Evolutionary conservation across 1,140 invertebrate species (phyloP).

Genomic region (Adelges cooleyi): DNA sequence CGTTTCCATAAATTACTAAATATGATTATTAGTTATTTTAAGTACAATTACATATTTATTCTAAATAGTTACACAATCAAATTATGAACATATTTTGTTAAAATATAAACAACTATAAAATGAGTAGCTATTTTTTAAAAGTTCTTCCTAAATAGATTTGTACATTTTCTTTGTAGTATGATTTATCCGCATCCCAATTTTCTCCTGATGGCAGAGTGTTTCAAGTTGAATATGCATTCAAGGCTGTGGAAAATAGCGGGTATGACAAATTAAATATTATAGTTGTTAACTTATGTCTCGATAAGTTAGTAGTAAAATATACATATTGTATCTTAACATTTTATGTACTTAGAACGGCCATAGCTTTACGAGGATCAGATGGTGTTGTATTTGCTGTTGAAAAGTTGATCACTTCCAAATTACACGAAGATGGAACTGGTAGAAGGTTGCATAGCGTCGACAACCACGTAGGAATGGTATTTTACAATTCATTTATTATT

Average conservation of each 20-base stretch:
- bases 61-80: conserved; percentile 24
- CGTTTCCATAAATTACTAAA: too few relatives aligned
- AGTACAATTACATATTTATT: conserved; percentile 30
- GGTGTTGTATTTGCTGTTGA: conserved; percentile 96
- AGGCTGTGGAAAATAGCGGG: conserved; percentile 98
- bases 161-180: conserved; percentile 61
- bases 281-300: background rate
- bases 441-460: conserved; percentile 91
- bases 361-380: conserved; percentile 89
- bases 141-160: background rate
- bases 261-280: conserved; percentile 38
- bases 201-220: conserved; percentile 97
- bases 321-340: conserved; percentile 28
- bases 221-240: conserved; percentile 98
- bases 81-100: background rate
- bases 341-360: conserved; percentile 55
- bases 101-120: background rate
- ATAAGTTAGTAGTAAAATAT: background rate
- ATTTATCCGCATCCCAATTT: conserved; percentile 98
- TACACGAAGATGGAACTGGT: conserved; percentile 89
- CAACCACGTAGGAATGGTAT: conserved; percentile 84
- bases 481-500: background rate
- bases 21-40: too few relatives aligned
- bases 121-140: background rate
- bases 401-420: conserved; percentile 91